A percentile compares a stretch with the other conserved stretches of the same genome.
These are phyloP conservation scores for Halcyon smyrnensis DNA, from an alignment of 2,797 vertebrate species.

Conservation along the genomic window DNA sequence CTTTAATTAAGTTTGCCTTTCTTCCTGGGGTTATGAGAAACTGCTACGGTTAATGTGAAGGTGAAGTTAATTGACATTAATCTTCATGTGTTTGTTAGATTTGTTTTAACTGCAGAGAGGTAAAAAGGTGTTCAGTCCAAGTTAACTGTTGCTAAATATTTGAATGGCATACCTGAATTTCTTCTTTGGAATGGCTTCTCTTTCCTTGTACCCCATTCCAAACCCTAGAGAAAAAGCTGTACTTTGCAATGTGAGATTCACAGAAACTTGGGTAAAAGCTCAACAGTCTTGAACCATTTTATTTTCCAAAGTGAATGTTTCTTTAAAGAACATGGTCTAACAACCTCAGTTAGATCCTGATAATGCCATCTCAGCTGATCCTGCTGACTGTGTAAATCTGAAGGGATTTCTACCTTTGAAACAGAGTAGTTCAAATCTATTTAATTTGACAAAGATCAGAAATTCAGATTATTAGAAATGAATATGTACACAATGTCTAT, in stretches of 20 bases:
- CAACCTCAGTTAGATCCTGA: fast-evolving
- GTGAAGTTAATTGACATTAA: neutral
- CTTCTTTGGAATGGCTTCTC: neutral
- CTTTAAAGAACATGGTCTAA: neutral
- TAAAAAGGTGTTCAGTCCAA: neutral
- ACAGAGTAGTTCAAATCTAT: neutral
- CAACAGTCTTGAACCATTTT: neutral
- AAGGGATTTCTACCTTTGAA: neutral
- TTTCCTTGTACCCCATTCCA: neutral
- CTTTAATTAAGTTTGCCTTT: conserved; percentile 31
- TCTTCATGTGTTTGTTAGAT: neutral
- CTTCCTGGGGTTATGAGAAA: neutral
- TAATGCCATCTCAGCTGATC: neutral
- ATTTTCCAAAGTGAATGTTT: neutral
- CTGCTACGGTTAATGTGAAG: neutral
- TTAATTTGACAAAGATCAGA: neutral
- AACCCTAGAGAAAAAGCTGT: neutral
- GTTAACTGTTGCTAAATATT: neutral
- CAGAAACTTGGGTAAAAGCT: neutral
- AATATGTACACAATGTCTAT: neutral
- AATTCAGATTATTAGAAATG: neutral
- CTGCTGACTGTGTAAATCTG: neutral
- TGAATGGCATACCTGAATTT: neutral
- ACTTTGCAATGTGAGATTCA: neutral
- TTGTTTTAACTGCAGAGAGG: neutral